Conservation (phyloP, 2,797 vertebrate genomes). For the Danio kyathit region DNA sequence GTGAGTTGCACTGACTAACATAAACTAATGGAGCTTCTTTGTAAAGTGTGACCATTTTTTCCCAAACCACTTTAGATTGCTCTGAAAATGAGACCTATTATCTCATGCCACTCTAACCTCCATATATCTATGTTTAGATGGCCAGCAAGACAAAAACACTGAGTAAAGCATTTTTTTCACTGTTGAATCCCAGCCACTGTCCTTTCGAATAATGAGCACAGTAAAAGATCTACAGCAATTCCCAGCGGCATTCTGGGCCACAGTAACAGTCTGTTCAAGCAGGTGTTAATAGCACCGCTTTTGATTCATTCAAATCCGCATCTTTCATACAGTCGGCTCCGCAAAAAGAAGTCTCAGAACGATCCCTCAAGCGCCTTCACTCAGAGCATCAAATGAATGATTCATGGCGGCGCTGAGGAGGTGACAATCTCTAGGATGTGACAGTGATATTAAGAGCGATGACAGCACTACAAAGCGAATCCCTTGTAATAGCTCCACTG, state of each 20-base stretch:
- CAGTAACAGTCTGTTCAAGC: constrained; percentile 2
- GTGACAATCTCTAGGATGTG: constrained; percentile 48
- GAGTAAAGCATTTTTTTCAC: background rate
- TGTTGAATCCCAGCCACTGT: background rate
- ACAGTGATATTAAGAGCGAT: constrained; percentile 56
- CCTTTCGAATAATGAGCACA: background rate
- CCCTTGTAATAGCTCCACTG: constrained; percentile 49
- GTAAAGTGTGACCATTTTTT: no score
- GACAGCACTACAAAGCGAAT: constrained; percentile 54
- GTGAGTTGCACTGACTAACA: no score
- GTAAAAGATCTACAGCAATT: constrained; percentile 5
- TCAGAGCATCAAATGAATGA: constrained; percentile 55
- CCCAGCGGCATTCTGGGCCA: background rate
- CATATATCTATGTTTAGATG: background rate
- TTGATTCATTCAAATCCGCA: constrained; percentile 8
- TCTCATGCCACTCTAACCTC: background rate
- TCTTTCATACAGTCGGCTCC: constrained; percentile 12
- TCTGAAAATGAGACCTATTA: background rate
- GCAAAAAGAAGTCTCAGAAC: constrained; percentile 15
- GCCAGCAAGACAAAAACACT: background rate
- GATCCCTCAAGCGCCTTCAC: background rate
- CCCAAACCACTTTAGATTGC: background rate
- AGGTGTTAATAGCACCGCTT: constrained; percentile 15
- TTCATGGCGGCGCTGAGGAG: constrained; percentile 41
- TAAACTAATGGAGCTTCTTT: no score